Percentiles rank a stretch among this genome's conserved stretches.
Evolutionary conservation across 2,113 vertebrate species (phyloP).

Genomic region (Gopherus evgoodei): DNA sequence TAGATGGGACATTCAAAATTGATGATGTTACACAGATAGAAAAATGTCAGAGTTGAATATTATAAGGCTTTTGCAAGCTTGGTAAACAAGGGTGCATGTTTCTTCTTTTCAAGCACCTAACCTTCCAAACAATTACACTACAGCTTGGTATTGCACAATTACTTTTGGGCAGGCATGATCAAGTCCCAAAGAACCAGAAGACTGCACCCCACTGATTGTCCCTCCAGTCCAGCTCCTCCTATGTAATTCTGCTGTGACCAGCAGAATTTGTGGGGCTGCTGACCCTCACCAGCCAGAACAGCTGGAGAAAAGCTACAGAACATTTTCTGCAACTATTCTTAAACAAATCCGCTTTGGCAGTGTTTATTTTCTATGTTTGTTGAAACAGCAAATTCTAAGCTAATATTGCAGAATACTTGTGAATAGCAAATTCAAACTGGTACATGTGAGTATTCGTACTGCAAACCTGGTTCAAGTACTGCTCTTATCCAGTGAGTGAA

Average conservation of each 20-base stretch:
- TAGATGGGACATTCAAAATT: not conserved
- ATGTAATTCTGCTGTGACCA: not conserved
- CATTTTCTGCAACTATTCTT: not conserved
- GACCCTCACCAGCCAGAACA: not conserved
- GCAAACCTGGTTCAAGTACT: not conserved
- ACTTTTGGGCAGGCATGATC: not conserved
- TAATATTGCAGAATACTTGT: not conserved
- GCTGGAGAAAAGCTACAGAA: not conserved
- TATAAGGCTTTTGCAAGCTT: not conserved
- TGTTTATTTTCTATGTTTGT: not conserved
- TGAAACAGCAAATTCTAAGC: not conserved
- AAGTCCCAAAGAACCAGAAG: not conserved
- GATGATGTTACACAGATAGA: not conserved
- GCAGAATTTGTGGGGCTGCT: not conserved
- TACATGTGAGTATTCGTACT: not conserved
- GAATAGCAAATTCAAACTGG: not conserved
- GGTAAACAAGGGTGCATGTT: not conserved
- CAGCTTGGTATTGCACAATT: not conserved
- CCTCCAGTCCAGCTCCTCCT: not conserved
- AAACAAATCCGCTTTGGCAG: not conserved
- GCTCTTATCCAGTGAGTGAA: not conserved
- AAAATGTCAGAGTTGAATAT: not conserved
- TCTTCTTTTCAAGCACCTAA: not conserved
- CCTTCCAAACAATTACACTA: not conserved
- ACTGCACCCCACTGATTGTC: not conserved